Base-by-base conservation (phyloP, 2,113 vertebrate species). In the Hippocampus comes region DNA sequence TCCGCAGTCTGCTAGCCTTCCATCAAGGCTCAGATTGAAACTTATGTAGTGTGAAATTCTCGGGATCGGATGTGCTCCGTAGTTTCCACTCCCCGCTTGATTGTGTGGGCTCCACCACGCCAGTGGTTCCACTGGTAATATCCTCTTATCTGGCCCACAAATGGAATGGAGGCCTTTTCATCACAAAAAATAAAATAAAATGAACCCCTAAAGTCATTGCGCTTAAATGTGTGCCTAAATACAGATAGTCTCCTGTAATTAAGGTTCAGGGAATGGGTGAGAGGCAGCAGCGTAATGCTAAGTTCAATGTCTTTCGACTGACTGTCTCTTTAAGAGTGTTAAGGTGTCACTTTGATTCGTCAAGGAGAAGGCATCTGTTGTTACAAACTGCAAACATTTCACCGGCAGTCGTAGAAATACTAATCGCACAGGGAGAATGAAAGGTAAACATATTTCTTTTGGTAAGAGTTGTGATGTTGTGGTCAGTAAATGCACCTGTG, bases 21-120 rank as follows among this genome's bases (percentile, higher is more conserved):
- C 88, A 86, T 90, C 90, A 83, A 75, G 78, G 82, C 88, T 77
- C 79, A 90, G 90, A 92, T 90, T 91, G 89, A 92, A 91, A 89
- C 89, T 91, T 91, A 89, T 92, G 91, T 91, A 91, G 84, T 92
- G 88, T 90, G 88, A 90, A 90, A 91, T 90, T 91, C 87, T 88
- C 49, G 67, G 88, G 90, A 92, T 92, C 91, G 89, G 88, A 90
- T 89, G 88, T 90, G 90, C 90, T 90, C 84, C 84, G 89, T 88
- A 89, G 88, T 84, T 86, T 82, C 81, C 83, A 77, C 89, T 87
- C 79, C 82, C 85, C 78, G 88, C 85, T 86, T 91, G 90, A 90
- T 90, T 89, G 88, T 91, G 86, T 76, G 73, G 77, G 87, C 83
- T 87, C 81, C 83, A 86, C 81, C 76, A 79, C 80, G 74, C 88